These are phyloP conservation scores for Chrysopilus asiliformis DNA, from an alignment of 2,888 invertebrate species.

Conservation along the genomic window DNA sequence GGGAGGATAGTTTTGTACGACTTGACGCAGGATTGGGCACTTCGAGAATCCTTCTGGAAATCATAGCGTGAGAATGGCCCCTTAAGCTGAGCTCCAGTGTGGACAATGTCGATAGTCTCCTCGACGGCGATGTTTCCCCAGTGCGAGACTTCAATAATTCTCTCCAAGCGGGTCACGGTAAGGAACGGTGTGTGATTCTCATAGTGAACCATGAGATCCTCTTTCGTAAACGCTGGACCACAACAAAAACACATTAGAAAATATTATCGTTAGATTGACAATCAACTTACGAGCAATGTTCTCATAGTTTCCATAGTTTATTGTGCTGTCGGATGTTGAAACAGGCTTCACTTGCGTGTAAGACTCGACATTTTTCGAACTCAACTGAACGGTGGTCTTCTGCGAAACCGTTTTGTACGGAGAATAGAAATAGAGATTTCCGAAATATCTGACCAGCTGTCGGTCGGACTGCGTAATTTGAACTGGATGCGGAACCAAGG, in stretches of 20 bases:
- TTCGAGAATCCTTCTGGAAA: constrained; percentile 85
- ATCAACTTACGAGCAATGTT: constrained; percentile 42
- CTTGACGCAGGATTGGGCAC: constrained; percentile 78
- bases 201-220: constrained; percentile 71
- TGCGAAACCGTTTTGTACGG: constrained; percentile 72
- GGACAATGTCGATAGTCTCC: constrained; percentile 81
- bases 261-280: constrained; percentile 2
- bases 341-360: constrained; percentile 74
- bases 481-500: constrained; percentile 70
- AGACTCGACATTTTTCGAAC: constrained; percentile 66
- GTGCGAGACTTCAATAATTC: constrained; percentile 91
- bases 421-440: constrained; percentile 69
- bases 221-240: constrained; percentile 38
- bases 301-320: constrained; percentile 81
- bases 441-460: constrained; percentile 78
- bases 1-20: constrained; percentile 77
- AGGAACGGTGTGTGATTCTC: constrained; percentile 95
- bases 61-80: constrained; percentile 95
- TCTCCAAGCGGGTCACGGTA: constrained; percentile 74
- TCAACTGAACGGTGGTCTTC: constrained; percentile 63
- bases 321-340: constrained; percentile 59
- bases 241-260: constrained; percentile 20
- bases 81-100: constrained; percentile 85
- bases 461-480: constrained; percentile 86
- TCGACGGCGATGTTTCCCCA: constrained; percentile 99